Evolutionary conservation across 1,140 invertebrate species (phyloP).

Genomic region (Riptortus pedestris): DNA sequence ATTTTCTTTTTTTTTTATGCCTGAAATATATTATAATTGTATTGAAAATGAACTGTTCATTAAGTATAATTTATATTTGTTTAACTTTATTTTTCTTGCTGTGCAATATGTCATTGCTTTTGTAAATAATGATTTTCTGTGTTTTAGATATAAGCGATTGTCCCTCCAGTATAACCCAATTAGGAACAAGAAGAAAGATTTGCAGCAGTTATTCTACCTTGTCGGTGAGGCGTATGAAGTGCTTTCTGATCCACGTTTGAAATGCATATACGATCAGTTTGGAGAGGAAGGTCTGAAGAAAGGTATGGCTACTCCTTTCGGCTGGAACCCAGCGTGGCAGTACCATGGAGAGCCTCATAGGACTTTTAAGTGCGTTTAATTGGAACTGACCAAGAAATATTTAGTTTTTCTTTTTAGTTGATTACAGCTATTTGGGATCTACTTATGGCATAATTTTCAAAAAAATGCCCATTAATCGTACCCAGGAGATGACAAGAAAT

Average conservation of each 20-base stretch:
- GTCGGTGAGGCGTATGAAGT: constrained; percentile 72
- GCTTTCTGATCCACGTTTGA: constrained; percentile 52
- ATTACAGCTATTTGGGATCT: too few relatives aligned
- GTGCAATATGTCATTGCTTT: too few relatives aligned
- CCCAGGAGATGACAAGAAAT: too few relatives aligned
- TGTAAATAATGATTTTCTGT: too few relatives aligned
- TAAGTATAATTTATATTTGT: too few relatives aligned
- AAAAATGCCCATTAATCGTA: too few relatives aligned
- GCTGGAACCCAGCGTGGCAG: constrained; percentile 60
- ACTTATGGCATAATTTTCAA: too few relatives aligned
- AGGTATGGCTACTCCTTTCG: constrained; percentile 50
- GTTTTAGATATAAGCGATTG: constrained; percentile 47
- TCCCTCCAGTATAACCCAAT: constrained; percentile 54
- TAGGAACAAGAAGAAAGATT: constrained; percentile 32
- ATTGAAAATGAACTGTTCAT: too few relatives aligned
- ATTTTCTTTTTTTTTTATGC: too few relatives aligned
- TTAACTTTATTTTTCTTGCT: too few relatives aligned
- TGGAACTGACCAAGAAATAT: not conserved
- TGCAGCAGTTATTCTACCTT: constrained; percentile 35
- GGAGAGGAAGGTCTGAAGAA: constrained; percentile 78
- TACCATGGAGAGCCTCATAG: constrained; percentile 74
- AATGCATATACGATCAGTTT: constrained; percentile 80
- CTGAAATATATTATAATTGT: too few relatives aligned
- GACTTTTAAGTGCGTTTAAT: constrained; percentile 56
- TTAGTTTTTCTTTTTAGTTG: too few relatives aligned